Base-by-base conservation (phyloP, 2,797 vertebrate species). In the Enteromius paludinosus region DNA sequence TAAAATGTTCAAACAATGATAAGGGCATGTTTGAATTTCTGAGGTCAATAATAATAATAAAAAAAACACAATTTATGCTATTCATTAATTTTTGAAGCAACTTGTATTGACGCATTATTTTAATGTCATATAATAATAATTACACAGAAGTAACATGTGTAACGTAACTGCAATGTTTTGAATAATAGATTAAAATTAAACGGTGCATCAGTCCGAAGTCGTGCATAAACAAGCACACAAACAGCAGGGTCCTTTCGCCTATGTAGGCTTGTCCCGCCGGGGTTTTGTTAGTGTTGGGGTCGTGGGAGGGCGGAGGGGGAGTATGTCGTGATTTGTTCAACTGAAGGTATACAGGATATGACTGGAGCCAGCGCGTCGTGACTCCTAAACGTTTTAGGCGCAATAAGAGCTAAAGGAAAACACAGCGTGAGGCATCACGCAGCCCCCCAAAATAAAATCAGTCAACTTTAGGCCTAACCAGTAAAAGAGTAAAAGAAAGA, bases 361-460 rank as follows among this genome's bases (percentile, higher is more conserved):
- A 94, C 94, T 95, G 95, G 95, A 96, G 96, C 94, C 96, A 89
- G 92, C 81, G 91, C 92, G 96, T 96, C 95, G 94, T 97, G 96
- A 95, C 94, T 94, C 89, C 83, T 89, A 90, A 78, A 84, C 91
- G 90, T 79, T 87, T 90, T 71, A 85, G 90, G 89, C 74, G 90
- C 87, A 91, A 87, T 91, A 90, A 91, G 91, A 87, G 84, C 87
- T 86, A 87, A 90, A 92, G 84, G 66, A 90, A 90, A 92, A 93
- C 88, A 87, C 86, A 30, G 30, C 23, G 4, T 65, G 23, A 79
- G 59, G 47, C n/a, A 79, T 28, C 64, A 68, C 64, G 43, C 20
- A 54, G 20, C 62, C n/a, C 38, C 5, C 23, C 35, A 14, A 56
- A 75, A 45, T 64, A 6, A 81, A 79, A 78, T 20, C 8, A 61